phyloP scores from a whole-genome alignment of 2,888 invertebrate genomes.

The Halictus ligatus region DNA sequence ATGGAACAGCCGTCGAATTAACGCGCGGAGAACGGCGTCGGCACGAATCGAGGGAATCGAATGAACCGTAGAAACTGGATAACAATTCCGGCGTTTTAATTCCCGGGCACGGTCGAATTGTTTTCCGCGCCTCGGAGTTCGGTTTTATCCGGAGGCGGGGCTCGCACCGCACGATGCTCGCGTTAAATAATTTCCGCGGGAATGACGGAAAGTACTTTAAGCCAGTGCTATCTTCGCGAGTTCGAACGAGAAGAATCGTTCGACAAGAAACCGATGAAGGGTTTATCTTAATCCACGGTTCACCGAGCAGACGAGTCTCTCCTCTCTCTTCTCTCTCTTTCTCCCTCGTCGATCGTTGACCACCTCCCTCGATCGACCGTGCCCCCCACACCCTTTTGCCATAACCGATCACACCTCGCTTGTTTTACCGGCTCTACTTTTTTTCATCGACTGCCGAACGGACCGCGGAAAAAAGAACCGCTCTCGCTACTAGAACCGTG shows the following conservation, averaged over 20 bases:
- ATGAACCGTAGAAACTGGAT: constrained; percentile 42
- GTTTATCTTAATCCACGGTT: constrained; percentile 84
- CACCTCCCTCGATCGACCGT: constrained; percentile 67
- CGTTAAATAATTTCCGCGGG: constrained; percentile 68
- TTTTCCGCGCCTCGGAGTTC: not conserved
- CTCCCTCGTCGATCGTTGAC: constrained; percentile 53
- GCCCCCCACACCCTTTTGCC: constrained; percentile 68
- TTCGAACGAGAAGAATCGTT: constrained; percentile 74
- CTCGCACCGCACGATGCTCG: constrained; percentile 15
- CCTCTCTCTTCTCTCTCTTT: too few relatives aligned
- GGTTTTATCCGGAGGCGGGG: constrained; percentile 18
- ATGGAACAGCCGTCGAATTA: not conserved
- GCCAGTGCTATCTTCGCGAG: constrained; percentile 67
- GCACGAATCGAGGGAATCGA: constrained; percentile 10
- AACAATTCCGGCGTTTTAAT: constrained; percentile 22
- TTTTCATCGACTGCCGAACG: constrained; percentile 45
- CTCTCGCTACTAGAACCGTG: not conserved
- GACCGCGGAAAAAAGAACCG: not conserved
- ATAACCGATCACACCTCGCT: constrained; percentile 82
- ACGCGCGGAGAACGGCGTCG: not conserved
- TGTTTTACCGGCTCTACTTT: constrained; percentile 75
- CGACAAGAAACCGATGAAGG: constrained; percentile 82
- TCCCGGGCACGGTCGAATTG: constrained; percentile 19
- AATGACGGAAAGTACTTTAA: constrained; percentile 65
- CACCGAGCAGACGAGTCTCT: constrained; percentile 80